Conservation (phyloP, 2,888 invertebrate genomes). For the Drosophila nr. medialis region DNA sequence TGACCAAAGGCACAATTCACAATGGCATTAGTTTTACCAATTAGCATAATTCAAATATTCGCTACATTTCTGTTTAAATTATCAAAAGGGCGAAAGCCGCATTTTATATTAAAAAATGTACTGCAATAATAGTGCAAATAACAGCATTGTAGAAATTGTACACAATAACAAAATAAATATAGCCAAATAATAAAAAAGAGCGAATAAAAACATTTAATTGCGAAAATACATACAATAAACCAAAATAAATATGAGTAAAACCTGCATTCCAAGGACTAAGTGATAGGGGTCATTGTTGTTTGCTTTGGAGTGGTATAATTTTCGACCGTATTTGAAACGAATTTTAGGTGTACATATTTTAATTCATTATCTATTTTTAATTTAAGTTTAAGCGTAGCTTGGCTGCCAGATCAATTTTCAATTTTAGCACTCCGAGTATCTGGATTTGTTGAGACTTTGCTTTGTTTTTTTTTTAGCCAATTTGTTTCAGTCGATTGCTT, state of each 20-base stretch:
- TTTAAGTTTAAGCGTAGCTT: not conserved
- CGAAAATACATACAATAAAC: not conserved
- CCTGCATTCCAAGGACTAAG: not conserved
- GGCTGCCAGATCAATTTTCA: not conserved
- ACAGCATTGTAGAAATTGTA: not conserved
- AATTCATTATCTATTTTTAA: not conserved
- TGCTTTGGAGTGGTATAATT: not conserved
- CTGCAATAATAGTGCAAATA: not conserved
- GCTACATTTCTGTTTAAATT: not conserved
- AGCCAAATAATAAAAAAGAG: not conserved
- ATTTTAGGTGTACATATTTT: not conserved
- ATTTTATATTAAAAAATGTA: conserved; percentile 4
- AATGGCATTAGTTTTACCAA: not conserved
- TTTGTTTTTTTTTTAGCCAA: conserved; percentile 22
- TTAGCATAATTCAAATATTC: not conserved
- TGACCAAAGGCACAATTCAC: not conserved
- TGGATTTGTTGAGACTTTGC: not conserved
- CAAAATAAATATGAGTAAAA: not conserved
- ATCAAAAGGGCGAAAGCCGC: not conserved
- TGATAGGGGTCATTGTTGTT: not conserved
- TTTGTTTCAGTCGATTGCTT: conserved; percentile 48
- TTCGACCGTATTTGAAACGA: not conserved
- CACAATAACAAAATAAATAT: not conserved
- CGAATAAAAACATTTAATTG: not conserved
- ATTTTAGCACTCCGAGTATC: not conserved